Base-by-base conservation (phyloP, 2,888 invertebrate species). In the Lottia gigantea region DNA sequence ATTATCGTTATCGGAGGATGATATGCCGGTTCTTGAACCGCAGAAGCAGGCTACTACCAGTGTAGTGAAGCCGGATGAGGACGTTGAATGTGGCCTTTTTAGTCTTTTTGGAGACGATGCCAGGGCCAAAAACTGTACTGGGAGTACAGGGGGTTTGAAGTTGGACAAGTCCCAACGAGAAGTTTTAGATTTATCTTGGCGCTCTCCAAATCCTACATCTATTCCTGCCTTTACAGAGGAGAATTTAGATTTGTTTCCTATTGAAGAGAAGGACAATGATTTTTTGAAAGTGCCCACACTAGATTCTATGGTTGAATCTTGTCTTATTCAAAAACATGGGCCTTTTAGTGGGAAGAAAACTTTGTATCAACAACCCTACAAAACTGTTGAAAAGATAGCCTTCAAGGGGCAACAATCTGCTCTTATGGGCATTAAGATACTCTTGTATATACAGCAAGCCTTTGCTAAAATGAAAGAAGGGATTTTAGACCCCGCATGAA, bases 161-260 rank as follows among this genome's bases (percentile, higher is more conserved):
- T 19, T 63, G 7, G 63, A 63, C 16, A 16, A 63, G 15, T n/a
- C 63, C 16, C 63, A 63, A 63, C 16, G 40, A 63, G 26, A 63
- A 16, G 63, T 63, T 8, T 16, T 63, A 23, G 25, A 63, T 15
- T 16, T 16, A 19, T 19, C 16, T 55, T 55, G 12, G 19, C n/a
- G 16, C 1, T n/a, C 19, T 19, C n/a, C 11, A 3, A 55, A 55
- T 55, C 55, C 2, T 15, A 15, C 19, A 11, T 7, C n/a, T 19
- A 55, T 19, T 55, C 15, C 19, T 55, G 55, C 19, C 11, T 49
- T 49, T n/a, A 8, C 31, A 31, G 14, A 23, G 15, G 55, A 23
- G 3, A 19, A 19, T 55, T 19, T 55, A 8, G 23, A 19, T 12
- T 3, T 8, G 2, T 55, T 55, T 55, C 55, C 55, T 0, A 19